These are phyloP conservation scores for Anadara kagoshimensis DNA, from an alignment of 1,140 invertebrate genomes.

Conservation along the genomic window DNA sequence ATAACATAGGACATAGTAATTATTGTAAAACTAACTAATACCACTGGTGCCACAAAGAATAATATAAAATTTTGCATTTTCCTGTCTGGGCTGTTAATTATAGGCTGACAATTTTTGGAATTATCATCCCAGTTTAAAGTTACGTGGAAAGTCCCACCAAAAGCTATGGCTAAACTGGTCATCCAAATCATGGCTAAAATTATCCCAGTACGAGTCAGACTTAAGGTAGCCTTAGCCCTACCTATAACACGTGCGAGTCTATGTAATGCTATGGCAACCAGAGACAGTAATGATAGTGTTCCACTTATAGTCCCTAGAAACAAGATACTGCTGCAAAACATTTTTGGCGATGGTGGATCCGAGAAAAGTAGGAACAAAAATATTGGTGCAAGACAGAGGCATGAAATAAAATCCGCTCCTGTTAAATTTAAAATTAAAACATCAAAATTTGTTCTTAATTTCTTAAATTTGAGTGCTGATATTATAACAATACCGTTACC, in stretches of 20 bases:
- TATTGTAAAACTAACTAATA: constrained; percentile 48
- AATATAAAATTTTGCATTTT: constrained; percentile 54
- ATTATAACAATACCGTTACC: constrained; percentile 57
- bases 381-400: constrained; percentile 53
- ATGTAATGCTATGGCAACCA: constrained; percentile 57
- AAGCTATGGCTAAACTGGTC: constrained; percentile 44
- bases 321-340: constrained; percentile 59
- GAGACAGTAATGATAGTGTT: constrained; percentile 51
- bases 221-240: constrained; percentile 41
- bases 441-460: constrained; percentile 50
- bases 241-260: constrained; percentile 50
- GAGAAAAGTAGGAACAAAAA: constrained; percentile 58
- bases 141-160: constrained; percentile 54
- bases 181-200: constrained; percentile 54
- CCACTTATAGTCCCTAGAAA: constrained; percentile 56
- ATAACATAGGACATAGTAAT: constrained; percentile 50
- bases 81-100: constrained; percentile 50
- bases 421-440: constrained; percentile 58
- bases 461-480: constrained; percentile 44
- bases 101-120: constrained; percentile 47
- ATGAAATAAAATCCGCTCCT: constrained; percentile 58
- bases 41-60: constrained; percentile 56
- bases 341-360: constrained; percentile 47
- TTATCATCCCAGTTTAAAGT: constrained; percentile 49
- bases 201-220: constrained; percentile 37